Percentiles rank a stretch among this genome's conserved stretches.
Evolutionary conservation across 2,888 invertebrate species (phyloP).

Genomic region (Rhynchonema sp.): DNA sequence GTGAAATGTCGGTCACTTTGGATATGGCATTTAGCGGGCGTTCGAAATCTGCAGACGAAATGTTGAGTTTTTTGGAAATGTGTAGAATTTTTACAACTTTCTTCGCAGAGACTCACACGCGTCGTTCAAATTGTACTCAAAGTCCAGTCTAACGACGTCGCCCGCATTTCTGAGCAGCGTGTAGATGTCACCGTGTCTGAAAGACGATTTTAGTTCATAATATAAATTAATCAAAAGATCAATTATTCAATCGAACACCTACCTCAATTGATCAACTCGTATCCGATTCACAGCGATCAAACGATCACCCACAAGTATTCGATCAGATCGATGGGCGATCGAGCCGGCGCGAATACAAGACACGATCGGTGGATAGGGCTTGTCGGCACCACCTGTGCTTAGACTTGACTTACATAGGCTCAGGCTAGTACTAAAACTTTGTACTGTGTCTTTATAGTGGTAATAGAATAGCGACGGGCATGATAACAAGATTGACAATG

Average conservation of each 20-base stretch:
- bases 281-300: slow-evolving; percentile 63
- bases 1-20: slow-evolving; percentile 41
- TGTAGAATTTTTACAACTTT: neutral
- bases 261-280: neutral
- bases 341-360: slow-evolving; percentile 50
- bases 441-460: too few species aligned
- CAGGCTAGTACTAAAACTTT: too few species aligned
- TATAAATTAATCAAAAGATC: neutral
- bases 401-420: too few species aligned
- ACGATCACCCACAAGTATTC: slow-evolving; percentile 44
- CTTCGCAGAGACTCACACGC: slow-evolving; percentile 42
- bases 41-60: neutral
- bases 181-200: slow-evolving; percentile 56
- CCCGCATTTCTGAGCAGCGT: slow-evolving; percentile 53
- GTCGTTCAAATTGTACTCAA: slow-evolving; percentile 61
- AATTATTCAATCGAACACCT: neutral
- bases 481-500: too few species aligned
- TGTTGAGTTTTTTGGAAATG: neutral
- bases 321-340: slow-evolving; percentile 40
- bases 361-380: slow-evolving; percentile 46
- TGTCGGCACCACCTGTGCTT: slow-evolving; percentile 47
- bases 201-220: too few species aligned
- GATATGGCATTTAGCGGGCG: neutral
- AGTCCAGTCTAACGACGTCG: slow-evolving; percentile 53
- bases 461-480: too few species aligned